Base-by-base conservation (phyloP, 2,797 vertebrate genomes). In the Staurois parvus region DNA sequence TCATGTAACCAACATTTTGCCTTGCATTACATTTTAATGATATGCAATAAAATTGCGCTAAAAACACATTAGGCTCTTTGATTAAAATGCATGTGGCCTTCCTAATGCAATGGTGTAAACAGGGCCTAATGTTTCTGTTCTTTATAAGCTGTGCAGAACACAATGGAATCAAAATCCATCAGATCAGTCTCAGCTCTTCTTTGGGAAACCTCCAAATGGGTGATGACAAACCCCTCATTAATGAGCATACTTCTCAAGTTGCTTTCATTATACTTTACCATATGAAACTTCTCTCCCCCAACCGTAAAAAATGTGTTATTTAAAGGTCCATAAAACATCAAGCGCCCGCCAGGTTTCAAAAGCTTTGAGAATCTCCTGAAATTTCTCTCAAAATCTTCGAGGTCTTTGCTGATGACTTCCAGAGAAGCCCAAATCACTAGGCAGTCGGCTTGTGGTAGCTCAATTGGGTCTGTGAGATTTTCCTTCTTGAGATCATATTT, bases 301-400 rank as follows among this genome's bases (percentile, higher is more conserved):
- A 80, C 28, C 29, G 15, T 56, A 30, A 12, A n/a, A 34, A 28
- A 70, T 13, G 78, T 52, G 5, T 11, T 11, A 32, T 56, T 56
- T 30, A 70, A 72, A 24, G 0, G 0, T 3, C 78, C 66, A 56
- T 52, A 21, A 28, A 70, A 15, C 15, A 80, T n/a, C 34, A 78
- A n/a, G 59, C 15, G 34, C 8, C 78, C 78, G 9, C 78, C 66
- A 32, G 42, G 42, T 24, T 79, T 79, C 10, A 79, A 10, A 26
- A 79, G 24, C 4, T 21, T 21, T 3, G 42, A 21, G 13, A 69
- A 13, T n/a, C 26, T 79, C 26, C 12, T 52, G 24, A 79, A 40
- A 19, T 52, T 69, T 26, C 42, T 19, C 26, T 10, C 4, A n/a
- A 30, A 79, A 12, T 40, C 66, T 10, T 32, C 26, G 2, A 26